Evolutionary conservation across 2,888 invertebrate genomes (phyloP), one percentile per base, ranked within the genome.

Genomic region (Dryocosmus kuriphilus): DNA sequence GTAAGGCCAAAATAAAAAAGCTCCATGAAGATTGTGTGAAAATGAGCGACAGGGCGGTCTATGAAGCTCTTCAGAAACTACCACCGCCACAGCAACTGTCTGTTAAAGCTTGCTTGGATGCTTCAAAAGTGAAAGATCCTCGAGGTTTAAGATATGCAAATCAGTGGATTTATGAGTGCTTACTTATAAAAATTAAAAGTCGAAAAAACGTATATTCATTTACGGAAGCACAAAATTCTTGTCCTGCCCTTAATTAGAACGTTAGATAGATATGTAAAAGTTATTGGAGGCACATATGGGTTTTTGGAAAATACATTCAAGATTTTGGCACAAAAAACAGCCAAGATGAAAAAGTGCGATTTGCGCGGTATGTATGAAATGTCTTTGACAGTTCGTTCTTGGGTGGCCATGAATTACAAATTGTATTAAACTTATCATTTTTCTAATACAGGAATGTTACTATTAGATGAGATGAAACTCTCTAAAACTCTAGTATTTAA

Each of bases 241-340:
- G 79, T 79, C 9, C 30, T 84, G 11, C 84, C 84, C 19, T 77
- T 60, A n/a, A 71, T 77, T 30, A 75, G 80, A 51, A 84, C 85
- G 1, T 71, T 84, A 2, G 76, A 78, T 63, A 75, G 67, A 73
- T 82, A 81, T 76, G 77, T 82, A 35, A 74, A 74, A 46, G 75
- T 74, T 73, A 65, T 85, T 24, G 77, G 79, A n/a, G 73, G 77
- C 27, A 78, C 81, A 24, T 82, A 82, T 62, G 83, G 83, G 8
- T 85, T 84, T 77, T 78, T 83, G 19, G 24, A 27, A 32, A n/a
- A 55, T 22, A 67, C 74, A 16, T 84, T 85, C 51, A 75, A 79
- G 62, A 61, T n/a, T 80, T 82, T 63, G 61, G 76, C 76, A 62
- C 74, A 76, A 60, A 84, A 83, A 79, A 62, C 74, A 35, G 27